Evolutionary conservation across 1,140 invertebrate genomes (phyloP).

Genomic region (Melanaphis sacchari): DNA sequence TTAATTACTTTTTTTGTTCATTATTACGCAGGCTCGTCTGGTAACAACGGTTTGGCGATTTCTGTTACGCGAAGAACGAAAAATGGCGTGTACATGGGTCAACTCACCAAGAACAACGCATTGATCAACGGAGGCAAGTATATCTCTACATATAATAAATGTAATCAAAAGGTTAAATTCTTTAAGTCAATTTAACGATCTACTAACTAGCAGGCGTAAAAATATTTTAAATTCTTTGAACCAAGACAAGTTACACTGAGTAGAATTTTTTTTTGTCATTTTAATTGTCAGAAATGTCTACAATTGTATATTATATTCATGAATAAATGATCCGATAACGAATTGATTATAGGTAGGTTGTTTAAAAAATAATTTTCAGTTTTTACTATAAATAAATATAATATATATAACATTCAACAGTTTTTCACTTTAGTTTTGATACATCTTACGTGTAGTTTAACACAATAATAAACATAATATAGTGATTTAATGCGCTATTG

Average conservation of each 20-base stretch:
- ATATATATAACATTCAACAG: too few species aligned
- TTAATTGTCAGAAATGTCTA: neutral
- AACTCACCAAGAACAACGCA: slow-evolving; percentile 37
- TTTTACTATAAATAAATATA: neutral
- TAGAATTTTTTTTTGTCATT: neutral
- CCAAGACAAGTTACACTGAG: neutral
- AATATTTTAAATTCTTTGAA: neutral
- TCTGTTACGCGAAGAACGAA: slow-evolving; percentile 44
- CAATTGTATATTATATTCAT: too few species aligned
- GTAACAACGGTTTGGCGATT: slow-evolving; percentile 17
- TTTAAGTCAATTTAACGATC: neutral
- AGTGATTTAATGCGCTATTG: neutral
- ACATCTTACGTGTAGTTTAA: too few species aligned
- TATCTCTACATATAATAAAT: neutral
- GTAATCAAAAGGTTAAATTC: neutral
- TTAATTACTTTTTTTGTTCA: neutral
- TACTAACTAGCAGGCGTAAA: neutral
- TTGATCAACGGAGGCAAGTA: slow-evolving; percentile 45
- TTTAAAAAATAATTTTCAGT: neutral
- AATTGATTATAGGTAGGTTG: neutral
- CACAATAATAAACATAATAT: too few species aligned
- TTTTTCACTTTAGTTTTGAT: too few species aligned
- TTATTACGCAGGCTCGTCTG: neutral
- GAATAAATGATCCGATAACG: neutral
- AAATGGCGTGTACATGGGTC: slow-evolving; percentile 31